Evolutionary conservation across 2,888 invertebrate genomes (phyloP).

Genomic region (Chalcis sispes): DNA sequence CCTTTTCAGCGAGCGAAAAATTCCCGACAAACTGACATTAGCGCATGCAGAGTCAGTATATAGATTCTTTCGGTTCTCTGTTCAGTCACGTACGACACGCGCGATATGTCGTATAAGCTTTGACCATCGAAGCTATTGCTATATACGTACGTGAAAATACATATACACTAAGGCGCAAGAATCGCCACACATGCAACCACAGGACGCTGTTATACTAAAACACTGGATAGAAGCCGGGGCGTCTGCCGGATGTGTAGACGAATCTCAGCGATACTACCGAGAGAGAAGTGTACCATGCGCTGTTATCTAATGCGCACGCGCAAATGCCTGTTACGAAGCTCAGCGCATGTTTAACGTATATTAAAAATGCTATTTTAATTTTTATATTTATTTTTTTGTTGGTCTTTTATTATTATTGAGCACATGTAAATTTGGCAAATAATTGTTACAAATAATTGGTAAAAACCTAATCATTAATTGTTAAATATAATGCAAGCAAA

Average conservation of each 20-base stretch:
- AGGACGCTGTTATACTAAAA: neutral
- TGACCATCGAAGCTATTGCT: neutral
- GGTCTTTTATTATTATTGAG: neutral
- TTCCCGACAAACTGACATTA: neutral
- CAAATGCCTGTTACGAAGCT: neutral
- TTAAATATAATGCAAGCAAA: no score
- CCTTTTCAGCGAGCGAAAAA: neutral
- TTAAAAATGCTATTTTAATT: no score
- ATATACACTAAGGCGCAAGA: neutral
- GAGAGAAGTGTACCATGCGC: neutral
- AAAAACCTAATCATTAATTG: no score
- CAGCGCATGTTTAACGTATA: neutral
- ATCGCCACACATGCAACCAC: neutral
- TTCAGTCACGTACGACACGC: no score
- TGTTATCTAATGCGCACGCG: no score
- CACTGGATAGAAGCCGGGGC: conserved; percentile 59
- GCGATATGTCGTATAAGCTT: neutral
- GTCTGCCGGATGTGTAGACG: conserved; percentile 68
- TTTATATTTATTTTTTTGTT: neutral
- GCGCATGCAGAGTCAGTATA: neutral
- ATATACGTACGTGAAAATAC: neutral
- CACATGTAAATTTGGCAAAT: no score
- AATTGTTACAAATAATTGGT: no score
- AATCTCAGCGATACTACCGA: no score
- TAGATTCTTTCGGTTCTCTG: no score